phyloP scores from a whole-genome alignment of 2,113 vertebrate genomes.

The Atractosteus spatula region DNA sequence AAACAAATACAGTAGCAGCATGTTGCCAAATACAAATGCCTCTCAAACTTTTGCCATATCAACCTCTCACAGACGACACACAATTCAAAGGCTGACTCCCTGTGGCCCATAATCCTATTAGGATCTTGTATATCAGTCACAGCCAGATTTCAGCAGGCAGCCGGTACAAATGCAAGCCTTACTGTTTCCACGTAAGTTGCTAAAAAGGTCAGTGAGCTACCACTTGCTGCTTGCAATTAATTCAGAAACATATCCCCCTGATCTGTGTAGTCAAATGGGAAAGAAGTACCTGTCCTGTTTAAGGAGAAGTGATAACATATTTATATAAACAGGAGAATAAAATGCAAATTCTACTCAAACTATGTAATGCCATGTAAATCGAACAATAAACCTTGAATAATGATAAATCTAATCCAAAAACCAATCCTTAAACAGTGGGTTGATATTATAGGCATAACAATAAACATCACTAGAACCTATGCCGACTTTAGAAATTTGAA shows the following conservation, averaged over 20 bases:
- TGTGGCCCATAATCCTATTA: constrained; percentile 4
- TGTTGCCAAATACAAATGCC: neutral
- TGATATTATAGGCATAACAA: too few relatives aligned
- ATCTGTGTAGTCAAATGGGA: neutral
- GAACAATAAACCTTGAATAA: too few relatives aligned
- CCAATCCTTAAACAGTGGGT: too few relatives aligned
- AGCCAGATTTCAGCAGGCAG: neutral
- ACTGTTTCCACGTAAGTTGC: neutral
- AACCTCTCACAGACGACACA: constrained; percentile 1
- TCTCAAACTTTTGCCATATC: constrained; percentile 14
- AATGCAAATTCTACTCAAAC: too few relatives aligned
- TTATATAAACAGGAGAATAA: too few relatives aligned
- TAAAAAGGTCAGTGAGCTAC: constrained; percentile 1
- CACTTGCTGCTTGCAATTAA: neutral
- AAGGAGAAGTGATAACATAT: neutral
- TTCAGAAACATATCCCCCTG: neutral
- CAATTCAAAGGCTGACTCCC: neutral
- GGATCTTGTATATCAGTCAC: constrained; percentile 5
- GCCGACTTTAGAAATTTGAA: too few relatives aligned
- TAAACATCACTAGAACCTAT: too few relatives aligned
- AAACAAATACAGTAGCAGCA: neutral
- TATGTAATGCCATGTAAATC: too few relatives aligned
- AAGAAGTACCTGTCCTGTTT: neutral
- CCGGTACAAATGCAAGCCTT: neutral
- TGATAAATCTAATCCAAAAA: too few relatives aligned